phyloP scores from a whole-genome alignment of 2,113 vertebrate genomes.

The Neofelis nebulosa region DNA sequence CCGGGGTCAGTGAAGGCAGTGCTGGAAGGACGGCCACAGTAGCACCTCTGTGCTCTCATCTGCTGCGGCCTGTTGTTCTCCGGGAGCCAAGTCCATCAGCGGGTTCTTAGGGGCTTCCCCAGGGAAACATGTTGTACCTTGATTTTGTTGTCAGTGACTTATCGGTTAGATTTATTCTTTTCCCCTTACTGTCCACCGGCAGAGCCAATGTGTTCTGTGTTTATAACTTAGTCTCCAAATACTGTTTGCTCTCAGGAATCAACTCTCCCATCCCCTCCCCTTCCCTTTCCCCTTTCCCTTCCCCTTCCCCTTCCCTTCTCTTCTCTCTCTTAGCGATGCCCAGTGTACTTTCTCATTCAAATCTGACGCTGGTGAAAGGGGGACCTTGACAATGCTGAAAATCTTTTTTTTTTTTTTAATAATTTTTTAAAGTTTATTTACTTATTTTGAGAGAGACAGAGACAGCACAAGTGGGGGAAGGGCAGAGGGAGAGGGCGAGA shows the following conservation, averaged over 20 bases:
- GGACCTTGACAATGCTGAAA: neutral
- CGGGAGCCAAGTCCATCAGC: neutral
- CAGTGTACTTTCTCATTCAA: neutral
- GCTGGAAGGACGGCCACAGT: accelerated
- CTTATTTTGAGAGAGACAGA: no score
- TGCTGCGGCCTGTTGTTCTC: neutral
- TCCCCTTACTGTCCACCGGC: neutral
- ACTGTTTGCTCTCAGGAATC: neutral
- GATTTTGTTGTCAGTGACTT: neutral
- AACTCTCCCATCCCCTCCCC: neutral
- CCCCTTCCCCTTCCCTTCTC: neutral
- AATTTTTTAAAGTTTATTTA: no score
- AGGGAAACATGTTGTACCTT: neutral
- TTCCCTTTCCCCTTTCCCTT: no score
- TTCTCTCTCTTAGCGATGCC: neutral
- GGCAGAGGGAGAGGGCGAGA: no score
- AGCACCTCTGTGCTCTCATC: accelerated
- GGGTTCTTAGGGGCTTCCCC: neutral
- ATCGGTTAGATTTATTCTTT: neutral
- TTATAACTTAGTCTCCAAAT: neutral
- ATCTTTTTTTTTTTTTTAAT: no score
- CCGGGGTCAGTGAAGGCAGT: neutral
- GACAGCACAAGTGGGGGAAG: no score
- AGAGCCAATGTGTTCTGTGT: neutral
- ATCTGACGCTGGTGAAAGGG: neutral